Percentiles rank a stretch among this genome's conserved stretches.
Evolutionary conservation across 2,797 vertebrate genomes (phyloP).

Genomic region (Gymnothorax reevesii): DNA sequence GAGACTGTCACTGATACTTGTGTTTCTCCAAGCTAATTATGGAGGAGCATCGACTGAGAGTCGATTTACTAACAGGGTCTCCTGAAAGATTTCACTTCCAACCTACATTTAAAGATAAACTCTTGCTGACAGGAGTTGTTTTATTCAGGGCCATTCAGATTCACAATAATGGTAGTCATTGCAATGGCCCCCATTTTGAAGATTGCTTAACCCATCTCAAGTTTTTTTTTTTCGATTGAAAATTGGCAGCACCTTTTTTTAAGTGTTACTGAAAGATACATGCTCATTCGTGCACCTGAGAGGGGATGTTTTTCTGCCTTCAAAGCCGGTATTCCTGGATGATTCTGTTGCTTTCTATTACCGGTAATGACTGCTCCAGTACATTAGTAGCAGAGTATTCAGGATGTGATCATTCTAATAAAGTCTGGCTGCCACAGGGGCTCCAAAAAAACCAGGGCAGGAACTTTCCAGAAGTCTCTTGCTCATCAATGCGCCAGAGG

Average conservation of each 20-base stretch:
- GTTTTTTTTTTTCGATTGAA: neutral
- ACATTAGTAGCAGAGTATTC: no score
- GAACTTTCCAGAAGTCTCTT: neutral
- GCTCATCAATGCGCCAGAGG: neutral
- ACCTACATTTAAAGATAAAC: neutral
- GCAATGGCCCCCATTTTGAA: neutral
- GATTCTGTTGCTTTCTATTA: no score
- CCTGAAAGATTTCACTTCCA: neutral
- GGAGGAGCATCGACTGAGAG: conserved; percentile 11
- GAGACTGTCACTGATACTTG: conserved; percentile 8
- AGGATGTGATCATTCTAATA: neutral
- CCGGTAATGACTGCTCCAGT: no score
- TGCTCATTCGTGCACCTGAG: neutral
- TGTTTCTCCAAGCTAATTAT: conserved; percentile 12
- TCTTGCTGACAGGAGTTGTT: neutral
- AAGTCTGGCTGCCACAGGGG: neutral
- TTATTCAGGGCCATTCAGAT: neutral
- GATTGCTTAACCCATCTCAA: neutral
- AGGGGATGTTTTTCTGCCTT: no score
- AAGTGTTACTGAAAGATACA: neutral
- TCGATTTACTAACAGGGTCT: neutral
- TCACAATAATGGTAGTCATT: neutral
- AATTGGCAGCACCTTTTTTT: neutral
- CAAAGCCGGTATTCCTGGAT: no score
- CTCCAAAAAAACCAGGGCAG: neutral